Conservation (phyloP, 2,113 vertebrate species). For the Etia nguti region DNA sequence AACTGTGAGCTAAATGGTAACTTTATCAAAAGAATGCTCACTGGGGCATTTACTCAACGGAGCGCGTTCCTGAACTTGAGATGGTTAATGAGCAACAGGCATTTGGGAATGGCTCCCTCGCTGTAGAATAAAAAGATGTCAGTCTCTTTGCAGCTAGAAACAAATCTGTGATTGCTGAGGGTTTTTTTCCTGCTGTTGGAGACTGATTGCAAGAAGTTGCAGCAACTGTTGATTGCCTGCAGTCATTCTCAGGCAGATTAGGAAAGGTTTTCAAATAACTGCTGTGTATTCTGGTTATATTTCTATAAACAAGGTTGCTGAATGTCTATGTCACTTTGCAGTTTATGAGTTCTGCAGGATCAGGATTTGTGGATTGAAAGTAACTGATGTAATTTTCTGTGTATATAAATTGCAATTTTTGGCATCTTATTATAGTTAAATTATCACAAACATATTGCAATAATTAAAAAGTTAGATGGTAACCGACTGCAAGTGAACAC, state of each 20-base stretch:
- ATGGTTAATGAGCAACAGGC: not conserved
- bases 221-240: not conserved
- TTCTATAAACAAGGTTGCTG: not conserved
- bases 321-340: fast-evolving
- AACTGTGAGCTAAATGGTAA: not conserved
- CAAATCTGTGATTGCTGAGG: not conserved
- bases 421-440: not conserved
- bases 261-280: not conserved
- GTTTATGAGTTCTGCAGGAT: not conserved
- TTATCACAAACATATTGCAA: not conserved
- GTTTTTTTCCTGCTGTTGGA: not conserved
- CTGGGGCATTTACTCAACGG: not conserved
- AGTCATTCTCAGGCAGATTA: not conserved
- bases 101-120: not conserved
- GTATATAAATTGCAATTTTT: not conserved
- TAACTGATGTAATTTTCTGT: not conserved
- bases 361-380: not conserved
- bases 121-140: not conserved
- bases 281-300: not conserved
- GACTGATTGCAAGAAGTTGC: not conserved
- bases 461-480: not conserved
- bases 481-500: not conserved
- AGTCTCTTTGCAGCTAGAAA: not conserved
- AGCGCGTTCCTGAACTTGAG: not conserved
- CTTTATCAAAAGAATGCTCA: not conserved